These are phyloP conservation scores for Eristalis pertinax DNA, from an alignment of 2,888 invertebrate genomes.

Conservation along the genomic window DNA sequence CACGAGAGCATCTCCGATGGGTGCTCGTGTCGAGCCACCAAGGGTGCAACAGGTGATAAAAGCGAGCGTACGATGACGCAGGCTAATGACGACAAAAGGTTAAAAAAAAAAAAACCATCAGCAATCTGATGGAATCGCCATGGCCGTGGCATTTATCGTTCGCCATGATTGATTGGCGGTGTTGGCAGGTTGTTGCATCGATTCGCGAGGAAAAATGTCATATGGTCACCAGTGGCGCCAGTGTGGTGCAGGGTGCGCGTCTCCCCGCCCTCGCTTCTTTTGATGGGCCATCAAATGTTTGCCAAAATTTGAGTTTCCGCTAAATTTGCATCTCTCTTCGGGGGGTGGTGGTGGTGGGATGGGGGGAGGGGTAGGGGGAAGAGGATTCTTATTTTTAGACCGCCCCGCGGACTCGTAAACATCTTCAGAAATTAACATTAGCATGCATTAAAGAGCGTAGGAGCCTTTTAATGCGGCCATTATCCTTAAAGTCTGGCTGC, in stretches of 20 bases:
- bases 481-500: constrained; percentile 22
- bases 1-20: not conserved
- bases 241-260: too few relatives aligned
- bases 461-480: constrained; percentile 20
- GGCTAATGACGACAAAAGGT: not conserved
- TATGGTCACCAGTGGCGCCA: too few relatives aligned
- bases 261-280: too few relatives aligned
- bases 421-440: constrained; percentile 26
- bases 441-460: constrained; percentile 16
- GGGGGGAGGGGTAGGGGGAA: too few relatives aligned
- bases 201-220: too few relatives aligned
- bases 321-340: not conserved
- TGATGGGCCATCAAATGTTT: too few relatives aligned
- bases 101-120: not conserved
- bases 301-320: too few relatives aligned
- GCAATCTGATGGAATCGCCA: too few relatives aligned
- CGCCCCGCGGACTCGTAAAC: constrained; percentile 16
- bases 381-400: not conserved
- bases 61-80: not conserved
- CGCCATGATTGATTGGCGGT: too few relatives aligned
- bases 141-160: not conserved
- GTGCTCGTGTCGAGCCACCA: not conserved
- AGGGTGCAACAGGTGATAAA: constrained; percentile 9
- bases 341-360: too few relatives aligned
- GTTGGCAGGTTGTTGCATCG: too few relatives aligned